Evolutionary conservation across 2,888 invertebrate genomes (phyloP), one percentile per base, ranked within the genome.

Genomic region (Drosophila pseudotakahashii): DNA sequence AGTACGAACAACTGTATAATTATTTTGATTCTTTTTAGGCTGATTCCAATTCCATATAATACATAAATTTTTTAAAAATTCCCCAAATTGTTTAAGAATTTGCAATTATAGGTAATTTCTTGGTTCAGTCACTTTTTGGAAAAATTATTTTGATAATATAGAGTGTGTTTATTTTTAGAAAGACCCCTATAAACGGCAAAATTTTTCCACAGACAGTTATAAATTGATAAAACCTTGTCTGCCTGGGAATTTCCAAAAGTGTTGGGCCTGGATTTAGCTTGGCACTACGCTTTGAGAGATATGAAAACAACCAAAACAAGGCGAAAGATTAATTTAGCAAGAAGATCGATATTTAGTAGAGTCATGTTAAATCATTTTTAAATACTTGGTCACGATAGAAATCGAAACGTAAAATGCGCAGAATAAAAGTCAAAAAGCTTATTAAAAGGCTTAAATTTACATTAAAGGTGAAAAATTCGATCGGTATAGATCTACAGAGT

Each of bases 121-220:
- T 26, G 1, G 52, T 36, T 36, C 26, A 7, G 6, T 55, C n/a
- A 13, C 0, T 7, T n/a, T 23, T 48, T 23, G 36, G 3, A 7
- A 3, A 3, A 13, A n/a, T n/a, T 26, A 16, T 11, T 45, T 26
- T 45, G 44, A 19, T 36, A 26, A 44, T 13, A n/a, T 26, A 26
- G n/a, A 26, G 10, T 19, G 10, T 10, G 34, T 61, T 44, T 61
- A 44, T 60, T 60, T 59, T 44, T 60, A 36, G 44, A 60, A 36
- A 45, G n/a, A 42, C 57, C 2, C 23, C 42, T 23, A 34, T 57
- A 60, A 61, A 37, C n/a, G 26, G 6, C 4, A 9, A 13, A 60
- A 61, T 14, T 61, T 61, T 61, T 60, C 60, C 42, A 60, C 60
- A 37, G 60, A 30, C 59, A 57, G 10, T 19, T 39, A 19, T 11